These are phyloP conservation scores for Timema cristinae DNA, from an alignment of 2,888 invertebrate species.

Conservation along the genomic window DNA sequence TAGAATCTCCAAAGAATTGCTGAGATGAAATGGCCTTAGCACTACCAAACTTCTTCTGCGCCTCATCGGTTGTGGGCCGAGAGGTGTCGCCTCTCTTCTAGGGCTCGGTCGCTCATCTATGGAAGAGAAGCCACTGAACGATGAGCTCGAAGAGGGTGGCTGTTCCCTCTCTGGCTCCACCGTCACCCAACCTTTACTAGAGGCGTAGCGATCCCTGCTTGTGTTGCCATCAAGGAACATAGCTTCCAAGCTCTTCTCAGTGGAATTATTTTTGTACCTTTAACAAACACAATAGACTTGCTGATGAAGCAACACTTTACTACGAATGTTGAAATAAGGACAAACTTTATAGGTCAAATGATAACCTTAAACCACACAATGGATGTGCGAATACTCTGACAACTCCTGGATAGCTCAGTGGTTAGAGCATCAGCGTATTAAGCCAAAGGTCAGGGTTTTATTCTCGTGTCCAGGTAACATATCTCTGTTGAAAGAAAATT, in stretches of 20 bases:
- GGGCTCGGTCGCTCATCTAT: slow-evolving; percentile 20
- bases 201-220: slow-evolving; percentile 25
- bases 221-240: slow-evolving; percentile 28
- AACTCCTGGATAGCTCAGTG: no score
- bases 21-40: slow-evolving; percentile 98
- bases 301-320: not conserved
- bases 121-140: not conserved
- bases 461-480: no score
- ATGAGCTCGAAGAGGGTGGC: slow-evolving; percentile 17
- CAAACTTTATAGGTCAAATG: no score
- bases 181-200: slow-evolving; percentile 23
- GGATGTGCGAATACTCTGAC: no score
- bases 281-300: not conserved
- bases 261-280: slow-evolving; percentile 33
- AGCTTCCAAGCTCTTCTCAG: slow-evolving; percentile 31
- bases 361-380: no score
- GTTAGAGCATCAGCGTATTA: no score
- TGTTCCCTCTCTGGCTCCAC: slow-evolving; percentile 25
- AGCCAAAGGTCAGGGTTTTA: no score
- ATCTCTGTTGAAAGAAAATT: no score
- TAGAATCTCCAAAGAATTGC: slow-evolving; percentile 84
- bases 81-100: slow-evolving; percentile 24
- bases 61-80: slow-evolving; percentile 57
- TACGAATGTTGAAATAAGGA: no score
- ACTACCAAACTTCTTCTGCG: slow-evolving; percentile 93